Base-by-base conservation (phyloP, 2,888 invertebrate species). In the Cephus spinipes region DNA sequence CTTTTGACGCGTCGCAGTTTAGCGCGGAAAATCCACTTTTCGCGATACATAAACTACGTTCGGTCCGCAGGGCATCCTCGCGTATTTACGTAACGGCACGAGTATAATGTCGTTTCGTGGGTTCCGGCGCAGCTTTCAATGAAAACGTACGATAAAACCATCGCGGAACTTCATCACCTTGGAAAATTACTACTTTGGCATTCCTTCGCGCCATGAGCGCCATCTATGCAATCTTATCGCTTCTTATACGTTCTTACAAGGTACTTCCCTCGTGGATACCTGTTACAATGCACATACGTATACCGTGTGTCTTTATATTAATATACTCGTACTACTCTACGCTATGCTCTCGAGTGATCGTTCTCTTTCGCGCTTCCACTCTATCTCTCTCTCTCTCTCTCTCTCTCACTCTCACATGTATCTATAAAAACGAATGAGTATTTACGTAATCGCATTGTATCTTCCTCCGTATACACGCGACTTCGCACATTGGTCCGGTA, bases 111-210 rank as follows among this genome's bases (percentile, higher is more conserved):
- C 12, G 35, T 35, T 35, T 12, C 35, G 35, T 12, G 35, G 35
- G 3, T 12, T 12, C 23, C 23, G 9, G 23, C 55, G 9, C 23
- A 23, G 55, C 55, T 55, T 23, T 55, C 55, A 55, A 55, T 23
- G 55, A 55, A 55, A 23, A 23, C 2, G 6, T 9, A 55, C 15
- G 15, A 23, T 23, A 55, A 23, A 23, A 55, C 77, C 80, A 81
- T 84, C 81, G 83, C 80, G 83, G 79, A 83, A 78, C 78, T 73
- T 78, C 76, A 85, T 85, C 80, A 81, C 76, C 73, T 80, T 11
- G 76, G 73, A 81, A 80, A 55, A 79, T 79, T 80, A 77, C 77
- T 84, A 80, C 85, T 85, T 85, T 85, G 85, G 84, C 77, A 79
- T 82, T 76, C 74, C 76, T 77, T 82, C 77, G 79, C 68, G 79